phyloP scores from a whole-genome alignment of 2,888 invertebrate genomes.

The Megaustenia siamemsis region DNA sequence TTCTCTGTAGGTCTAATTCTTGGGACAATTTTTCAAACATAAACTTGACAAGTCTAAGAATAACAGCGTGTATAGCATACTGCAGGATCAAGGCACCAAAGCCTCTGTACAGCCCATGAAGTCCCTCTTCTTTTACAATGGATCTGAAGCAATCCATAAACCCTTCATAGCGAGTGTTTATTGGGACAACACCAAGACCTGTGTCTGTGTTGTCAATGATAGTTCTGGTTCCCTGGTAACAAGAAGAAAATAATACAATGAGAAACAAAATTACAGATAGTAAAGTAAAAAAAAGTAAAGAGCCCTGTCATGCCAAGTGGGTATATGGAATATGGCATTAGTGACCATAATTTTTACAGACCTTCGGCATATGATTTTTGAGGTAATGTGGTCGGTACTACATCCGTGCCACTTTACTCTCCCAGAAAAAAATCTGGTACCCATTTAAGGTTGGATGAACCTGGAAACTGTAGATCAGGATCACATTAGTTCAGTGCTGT shows the following conservation, averaged over 20 bases:
- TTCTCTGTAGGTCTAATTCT: slow-evolving; percentile 39
- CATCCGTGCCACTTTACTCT: too few species aligned
- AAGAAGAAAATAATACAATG: background rate
- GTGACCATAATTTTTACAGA: too few species aligned
- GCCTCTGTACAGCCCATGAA: slow-evolving; percentile 93
- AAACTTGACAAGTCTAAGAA: slow-evolving; percentile 72
- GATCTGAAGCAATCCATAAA: slow-evolving; percentile 93
- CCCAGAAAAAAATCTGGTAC: too few species aligned
- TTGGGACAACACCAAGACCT: slow-evolving; percentile 93
- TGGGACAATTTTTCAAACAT: slow-evolving; percentile 69
- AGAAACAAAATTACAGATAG: too few species aligned
- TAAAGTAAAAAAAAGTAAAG: too few species aligned
- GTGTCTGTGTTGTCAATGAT: slow-evolving; percentile 98
- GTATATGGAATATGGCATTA: too few species aligned
- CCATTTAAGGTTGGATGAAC: too few species aligned
- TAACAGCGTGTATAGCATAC: slow-evolving; percentile 87
- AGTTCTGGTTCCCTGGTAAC: slow-evolving; percentile 93
- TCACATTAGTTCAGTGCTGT: too few species aligned
- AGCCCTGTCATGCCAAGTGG: too few species aligned
- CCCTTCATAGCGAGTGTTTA: slow-evolving; percentile 94
- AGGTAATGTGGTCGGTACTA: too few species aligned
- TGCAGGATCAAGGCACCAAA: slow-evolving; percentile 96
- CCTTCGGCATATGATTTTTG: too few species aligned
- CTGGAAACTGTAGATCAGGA: too few species aligned
- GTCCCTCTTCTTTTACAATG: slow-evolving; percentile 91